phyloP scores from a whole-genome alignment of 2,113 vertebrate species.

The Caracal caracal region DNA sequence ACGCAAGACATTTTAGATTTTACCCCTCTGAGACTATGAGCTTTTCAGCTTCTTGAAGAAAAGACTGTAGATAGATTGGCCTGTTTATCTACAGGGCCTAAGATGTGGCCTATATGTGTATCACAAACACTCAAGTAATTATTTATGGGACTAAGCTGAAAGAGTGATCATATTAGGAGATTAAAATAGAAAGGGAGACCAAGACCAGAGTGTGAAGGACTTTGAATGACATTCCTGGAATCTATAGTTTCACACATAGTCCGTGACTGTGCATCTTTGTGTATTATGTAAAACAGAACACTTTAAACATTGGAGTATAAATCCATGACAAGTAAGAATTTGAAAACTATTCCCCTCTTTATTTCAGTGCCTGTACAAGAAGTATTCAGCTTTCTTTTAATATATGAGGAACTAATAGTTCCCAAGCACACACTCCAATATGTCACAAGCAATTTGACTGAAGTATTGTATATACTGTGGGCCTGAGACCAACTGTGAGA shows the following conservation, averaged over 20 bases:
- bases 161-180: background rate
- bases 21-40: background rate
- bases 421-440: slow-evolving; percentile 47
- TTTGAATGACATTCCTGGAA: slow-evolving; percentile 12
- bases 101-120: background rate
- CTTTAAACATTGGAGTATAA: background rate
- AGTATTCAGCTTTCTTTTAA: slow-evolving; percentile 15
- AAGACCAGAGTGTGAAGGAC: background rate
- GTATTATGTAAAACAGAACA: slow-evolving; percentile 35
- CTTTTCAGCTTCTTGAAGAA: background rate
- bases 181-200: background rate
- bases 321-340: background rate
- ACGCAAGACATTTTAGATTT: background rate
- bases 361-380: background rate
- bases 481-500: slow-evolving; percentile 55
- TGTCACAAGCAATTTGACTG: slow-evolving; percentile 59
- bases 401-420: slow-evolving; percentile 45
- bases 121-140: background rate
- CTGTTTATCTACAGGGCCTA: background rate
- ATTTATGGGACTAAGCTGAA: background rate
- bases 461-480: slow-evolving; percentile 62
- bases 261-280: background rate
- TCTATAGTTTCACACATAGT: background rate
- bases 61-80: background rate
- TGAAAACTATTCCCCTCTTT: background rate